A percentile compares a stretch with the other conserved stretches of the same genome.
These are phyloP conservation scores for Paraplagusia blochii DNA, from an alignment of 2,113 vertebrate genomes.

Conservation along the genomic window DNA sequence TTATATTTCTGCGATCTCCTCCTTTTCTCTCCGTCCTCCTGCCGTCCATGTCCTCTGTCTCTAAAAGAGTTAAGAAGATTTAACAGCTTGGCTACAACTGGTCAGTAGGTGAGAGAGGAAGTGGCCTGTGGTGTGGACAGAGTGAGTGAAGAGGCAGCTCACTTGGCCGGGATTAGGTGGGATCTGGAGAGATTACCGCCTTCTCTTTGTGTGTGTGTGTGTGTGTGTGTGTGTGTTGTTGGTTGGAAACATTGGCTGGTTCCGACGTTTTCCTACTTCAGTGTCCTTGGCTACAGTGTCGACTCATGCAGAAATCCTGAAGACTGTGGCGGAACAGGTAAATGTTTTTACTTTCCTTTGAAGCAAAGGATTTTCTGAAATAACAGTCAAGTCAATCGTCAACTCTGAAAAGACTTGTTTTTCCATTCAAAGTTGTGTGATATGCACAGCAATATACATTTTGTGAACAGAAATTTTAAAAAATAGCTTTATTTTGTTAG, in stretches of 20 bases:
- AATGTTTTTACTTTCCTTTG: background rate
- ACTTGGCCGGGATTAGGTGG: conserved; percentile 73
- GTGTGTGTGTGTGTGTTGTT: background rate
- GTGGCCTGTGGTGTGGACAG: conserved; percentile 49
- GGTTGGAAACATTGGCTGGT: too few species aligned
- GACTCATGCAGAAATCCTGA: background rate
- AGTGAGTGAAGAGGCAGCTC: conserved; percentile 47
- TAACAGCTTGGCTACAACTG: conserved; percentile 34
- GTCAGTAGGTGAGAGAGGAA: conserved; percentile 54
- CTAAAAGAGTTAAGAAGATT: conserved; percentile 73
- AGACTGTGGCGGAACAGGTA: conserved; percentile 34
- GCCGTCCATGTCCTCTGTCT: background rate
- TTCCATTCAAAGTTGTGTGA: too few species aligned
- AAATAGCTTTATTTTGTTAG: too few species aligned
- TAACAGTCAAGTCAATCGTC: conserved; percentile 26
- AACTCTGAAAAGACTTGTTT: background rate
- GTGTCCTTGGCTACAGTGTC: conserved; percentile 4
- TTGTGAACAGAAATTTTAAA: too few species aligned
- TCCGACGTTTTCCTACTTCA: background rate
- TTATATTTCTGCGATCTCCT: too few species aligned
- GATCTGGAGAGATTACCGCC: conserved; percentile 75
- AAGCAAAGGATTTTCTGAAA: background rate
- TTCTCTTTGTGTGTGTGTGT: conserved; percentile 37
- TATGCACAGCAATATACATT: too few species aligned
- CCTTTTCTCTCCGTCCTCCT: background rate